Evolutionary conservation across 2,888 invertebrate genomes (phyloP).

Genomic region (Macrosoma leucophasiata): DNA sequence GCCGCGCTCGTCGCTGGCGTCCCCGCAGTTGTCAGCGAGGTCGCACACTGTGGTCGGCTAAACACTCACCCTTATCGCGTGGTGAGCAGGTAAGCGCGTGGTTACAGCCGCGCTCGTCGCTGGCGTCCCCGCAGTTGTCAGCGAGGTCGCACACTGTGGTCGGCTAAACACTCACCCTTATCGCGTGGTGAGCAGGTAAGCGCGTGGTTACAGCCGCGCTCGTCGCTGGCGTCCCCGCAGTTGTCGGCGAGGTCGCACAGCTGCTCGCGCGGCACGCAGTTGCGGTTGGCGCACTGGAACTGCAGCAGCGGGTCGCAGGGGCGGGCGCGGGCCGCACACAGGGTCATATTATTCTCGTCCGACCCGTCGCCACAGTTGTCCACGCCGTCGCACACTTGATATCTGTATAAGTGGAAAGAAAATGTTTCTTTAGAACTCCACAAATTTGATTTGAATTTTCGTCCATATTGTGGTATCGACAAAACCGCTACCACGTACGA

Average conservation of each 20-base stretch:
- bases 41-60: conserved; percentile 92
- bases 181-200: conserved; percentile 70
- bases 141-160: conserved; percentile 90
- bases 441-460: too few species aligned
- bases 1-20: conserved; percentile 91
- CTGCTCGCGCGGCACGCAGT: conserved; percentile 85
- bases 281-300: conserved; percentile 91
- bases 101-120: conserved; percentile 94
- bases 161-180: conserved; percentile 47
- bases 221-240: conserved; percentile 93
- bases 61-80: conserved; percentile 46
- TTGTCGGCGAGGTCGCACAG: conserved; percentile 94
- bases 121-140: conserved; percentile 93
- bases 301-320: conserved; percentile 87
- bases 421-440: too few species aligned
- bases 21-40: conserved; percentile 92
- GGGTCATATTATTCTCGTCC: conserved; percentile 96
- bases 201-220: conserved; percentile 88
- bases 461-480: too few species aligned
- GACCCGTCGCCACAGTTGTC: conserved; percentile 97
- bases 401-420: conserved; percentile 46
- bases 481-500: too few species aligned
- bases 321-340: conserved; percentile 85
- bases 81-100: conserved; percentile 76
- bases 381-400: conserved; percentile 92